Base-by-base conservation (phyloP, 92 coral and sea anemone genomes). In the Zoanthus solanderi region DNA sequence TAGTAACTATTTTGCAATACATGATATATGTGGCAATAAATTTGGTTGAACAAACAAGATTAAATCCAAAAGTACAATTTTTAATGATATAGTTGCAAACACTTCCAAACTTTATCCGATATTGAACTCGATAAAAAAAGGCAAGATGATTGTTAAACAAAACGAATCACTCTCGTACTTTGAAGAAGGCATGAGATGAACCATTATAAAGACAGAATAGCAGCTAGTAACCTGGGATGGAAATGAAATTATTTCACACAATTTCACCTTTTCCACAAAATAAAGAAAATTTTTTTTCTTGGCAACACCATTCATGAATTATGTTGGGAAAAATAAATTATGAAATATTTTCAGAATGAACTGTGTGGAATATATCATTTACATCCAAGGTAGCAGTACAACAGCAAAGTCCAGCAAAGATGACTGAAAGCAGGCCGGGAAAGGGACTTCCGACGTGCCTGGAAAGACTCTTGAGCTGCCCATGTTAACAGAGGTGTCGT, bases 361-460 rank as follows among this genome's bases (percentile, higher is more conserved):
- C 75, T 12, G 47, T 63, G 75, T 81, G 85, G 85, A 81, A 81
- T 48, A 81, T 17, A 65, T 81, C 75, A 81, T 34, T 48, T 81
- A n/a, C 85, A 81, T 71, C 85, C 73, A 2, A 5, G 85, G 75
- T 68, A 81, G 85, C 85, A 81, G 75, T 79, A 84, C 88, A 84
- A 94, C 91, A 93, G 98, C 96, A 87, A 91, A 56, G 85, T 65
- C 75, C 71, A 81, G 85, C 85, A 81, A 68, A 65, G 75, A 66
- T 13, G 75, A 88, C 72, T 79, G 89, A 93, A 94, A 89, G 91
- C 90, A 95, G 98, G 85, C 85, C 85, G 76, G 85, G 85, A 71
- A 81, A 18, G 85, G 85, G 85, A 81, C 74, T 71, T 81, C 92
- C 92, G 93, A 91, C 96, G 92, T 91, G 96, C 98, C 94, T 91